Conservation (phyloP, 1,140 invertebrate genomes). For the Luehdorfia chinensis region DNA sequence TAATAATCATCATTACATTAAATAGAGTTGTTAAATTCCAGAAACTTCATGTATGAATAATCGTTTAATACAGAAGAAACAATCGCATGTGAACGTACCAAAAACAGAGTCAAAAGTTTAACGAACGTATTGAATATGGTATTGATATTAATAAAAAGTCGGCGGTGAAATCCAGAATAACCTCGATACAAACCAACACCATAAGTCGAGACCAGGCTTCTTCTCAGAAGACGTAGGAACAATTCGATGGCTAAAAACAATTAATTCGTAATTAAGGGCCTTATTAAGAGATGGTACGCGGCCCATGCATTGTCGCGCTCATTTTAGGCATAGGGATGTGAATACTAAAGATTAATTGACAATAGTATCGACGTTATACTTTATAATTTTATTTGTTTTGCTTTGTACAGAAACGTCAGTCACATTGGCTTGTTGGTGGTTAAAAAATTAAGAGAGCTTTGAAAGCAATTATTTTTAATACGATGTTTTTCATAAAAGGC, state of each 20-base stretch:
- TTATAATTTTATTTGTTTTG: constrained; percentile 1
- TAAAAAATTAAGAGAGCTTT: too few relatives aligned
- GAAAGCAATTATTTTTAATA: too few relatives aligned
- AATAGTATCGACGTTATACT: constrained; percentile 15
- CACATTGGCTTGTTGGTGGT: too few relatives aligned
- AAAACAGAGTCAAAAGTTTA: constrained; percentile 23
- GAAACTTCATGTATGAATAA: constrained; percentile 14
- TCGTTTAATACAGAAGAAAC: constrained; percentile 7
- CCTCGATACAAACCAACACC: constrained; percentile 36
- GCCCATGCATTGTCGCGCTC: constrained; percentile 43
- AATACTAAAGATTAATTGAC: constrained; percentile 14
- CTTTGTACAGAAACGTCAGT: constrained; percentile 1
- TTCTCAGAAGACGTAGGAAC: constrained; percentile 54
- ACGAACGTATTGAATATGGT: constrained; percentile 26
- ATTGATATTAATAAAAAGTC: constrained; percentile 35
- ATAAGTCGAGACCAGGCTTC: constrained; percentile 31
- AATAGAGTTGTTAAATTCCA: constrained; percentile 17
- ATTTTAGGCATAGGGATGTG: constrained; percentile 46
- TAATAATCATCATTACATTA: constrained; percentile 11
- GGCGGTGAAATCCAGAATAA: constrained; percentile 47
- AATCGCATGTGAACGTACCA: constrained; percentile 1
- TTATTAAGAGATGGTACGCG: constrained; percentile 65
- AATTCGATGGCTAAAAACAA: constrained; percentile 67
- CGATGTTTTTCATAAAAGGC: too few relatives aligned
- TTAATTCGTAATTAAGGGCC: constrained; percentile 72